Percentiles rank a stretch among this genome's conserved stretches.
These are phyloP conservation scores for Microtus ochrogaster DNA, from an alignment of 2,113 vertebrate genomes.

Conservation along the genomic window DNA sequence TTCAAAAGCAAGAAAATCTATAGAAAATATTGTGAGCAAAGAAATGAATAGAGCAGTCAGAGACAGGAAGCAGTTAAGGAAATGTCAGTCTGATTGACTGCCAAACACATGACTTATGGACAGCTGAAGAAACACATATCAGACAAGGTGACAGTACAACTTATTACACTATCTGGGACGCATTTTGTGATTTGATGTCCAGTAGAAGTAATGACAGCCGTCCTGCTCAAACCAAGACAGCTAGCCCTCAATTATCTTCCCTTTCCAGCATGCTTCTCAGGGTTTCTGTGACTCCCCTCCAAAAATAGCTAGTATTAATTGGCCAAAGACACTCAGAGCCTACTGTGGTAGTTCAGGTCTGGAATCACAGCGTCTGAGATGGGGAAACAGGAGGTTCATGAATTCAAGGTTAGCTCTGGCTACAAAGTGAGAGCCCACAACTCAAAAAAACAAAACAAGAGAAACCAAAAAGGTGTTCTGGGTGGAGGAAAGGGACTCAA, in stretches of 20 bases:
- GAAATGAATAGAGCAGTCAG: not conserved
- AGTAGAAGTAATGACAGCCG: not conserved
- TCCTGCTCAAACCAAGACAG: not conserved
- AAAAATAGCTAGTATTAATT: not conserved
- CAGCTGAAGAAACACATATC: not conserved
- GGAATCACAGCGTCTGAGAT: not conserved
- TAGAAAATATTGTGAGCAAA: slow-evolving; percentile 24
- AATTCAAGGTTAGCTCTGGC: not conserved
- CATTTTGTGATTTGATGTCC: not conserved
- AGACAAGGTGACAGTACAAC: not conserved
- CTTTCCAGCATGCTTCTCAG: not conserved
- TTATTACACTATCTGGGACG: not conserved
- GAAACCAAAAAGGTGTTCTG: not conserved
- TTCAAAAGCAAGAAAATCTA: not conserved
- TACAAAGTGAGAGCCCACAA: not conserved
- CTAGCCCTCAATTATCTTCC: not conserved
- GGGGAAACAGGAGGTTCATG: not conserved
- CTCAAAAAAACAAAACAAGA: not conserved
- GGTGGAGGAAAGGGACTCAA: not conserved
- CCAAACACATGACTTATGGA: slow-evolving; percentile 36
- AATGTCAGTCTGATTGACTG: slow-evolving; percentile 41
- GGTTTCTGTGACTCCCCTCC: not conserved
- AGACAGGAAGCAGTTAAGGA: slow-evolving; percentile 25
- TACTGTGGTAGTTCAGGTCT: not conserved
- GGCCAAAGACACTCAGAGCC: not conserved